Percentiles rank a stretch among this genome's conserved stretches.
Evolutionary conservation across 2,113 vertebrate genomes (phyloP).

Genomic region (Tichodroma muraria): DNA sequence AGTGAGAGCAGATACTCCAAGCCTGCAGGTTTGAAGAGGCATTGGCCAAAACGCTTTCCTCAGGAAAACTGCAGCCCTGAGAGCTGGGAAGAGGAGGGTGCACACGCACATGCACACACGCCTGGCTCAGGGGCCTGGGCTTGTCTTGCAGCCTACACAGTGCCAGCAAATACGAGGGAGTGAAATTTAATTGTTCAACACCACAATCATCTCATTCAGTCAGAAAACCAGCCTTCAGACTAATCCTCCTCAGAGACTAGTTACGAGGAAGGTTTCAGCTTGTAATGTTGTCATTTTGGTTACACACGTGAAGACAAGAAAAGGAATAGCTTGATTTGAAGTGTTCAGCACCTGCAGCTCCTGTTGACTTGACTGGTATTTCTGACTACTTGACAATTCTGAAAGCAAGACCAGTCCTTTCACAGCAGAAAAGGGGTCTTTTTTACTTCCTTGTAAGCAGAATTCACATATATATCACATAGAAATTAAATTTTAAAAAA

Average conservation of each 20-base stretch:
- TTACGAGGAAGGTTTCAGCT: background rate
- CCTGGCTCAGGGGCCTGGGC: background rate
- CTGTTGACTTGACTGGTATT: background rate
- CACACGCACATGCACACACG: too few species aligned
- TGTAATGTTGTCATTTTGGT: conserved; percentile 2
- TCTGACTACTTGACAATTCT: background rate
- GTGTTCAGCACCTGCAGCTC: background rate
- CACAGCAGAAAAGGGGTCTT: background rate
- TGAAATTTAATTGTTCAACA: background rate
- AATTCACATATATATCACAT: background rate
- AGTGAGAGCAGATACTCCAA: background rate
- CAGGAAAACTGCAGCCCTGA: background rate
- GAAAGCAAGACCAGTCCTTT: background rate
- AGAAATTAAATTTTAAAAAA: background rate
- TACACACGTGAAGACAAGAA: background rate
- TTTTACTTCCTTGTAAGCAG: background rate
- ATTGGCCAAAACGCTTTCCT: background rate
- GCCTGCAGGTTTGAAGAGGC: background rate
- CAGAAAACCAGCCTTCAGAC: background rate
- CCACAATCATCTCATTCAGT: background rate
- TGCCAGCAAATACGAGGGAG: background rate
- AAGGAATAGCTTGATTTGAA: background rate
- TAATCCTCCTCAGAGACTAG: background rate
- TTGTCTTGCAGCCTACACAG: background rate
- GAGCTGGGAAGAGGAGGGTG: background rate